These are phyloP conservation scores for Podarcis cretensis DNA, from an alignment of 2,113 vertebrate species.

Conservation along the genomic window DNA sequence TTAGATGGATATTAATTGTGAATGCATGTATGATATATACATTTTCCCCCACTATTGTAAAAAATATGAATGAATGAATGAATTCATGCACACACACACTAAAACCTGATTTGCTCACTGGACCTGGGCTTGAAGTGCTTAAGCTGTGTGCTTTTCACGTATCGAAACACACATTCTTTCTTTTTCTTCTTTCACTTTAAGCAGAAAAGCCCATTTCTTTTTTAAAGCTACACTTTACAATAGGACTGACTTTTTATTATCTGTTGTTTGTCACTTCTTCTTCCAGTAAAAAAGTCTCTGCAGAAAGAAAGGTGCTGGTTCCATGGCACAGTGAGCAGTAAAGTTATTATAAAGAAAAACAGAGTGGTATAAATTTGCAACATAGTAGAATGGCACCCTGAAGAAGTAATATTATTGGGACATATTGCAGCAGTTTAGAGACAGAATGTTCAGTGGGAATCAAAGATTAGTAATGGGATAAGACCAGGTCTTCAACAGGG, in stretches of 20 bases:
- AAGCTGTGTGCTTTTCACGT: neutral
- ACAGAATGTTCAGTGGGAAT: fast-evolving
- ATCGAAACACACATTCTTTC: neutral
- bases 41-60: too few relatives aligned
- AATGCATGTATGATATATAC: too few relatives aligned
- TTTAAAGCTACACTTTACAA: neutral
- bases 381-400: neutral
- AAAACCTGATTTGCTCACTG: neutral
- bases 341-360: too few relatives aligned
- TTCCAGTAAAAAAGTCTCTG: neutral
- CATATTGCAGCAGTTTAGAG: neutral
- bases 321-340: neutral
- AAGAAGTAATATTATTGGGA: neutral
- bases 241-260: neutral
- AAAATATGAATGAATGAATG: too few relatives aligned
- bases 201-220: neutral
- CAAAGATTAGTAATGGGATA: neutral
- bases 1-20: too few relatives aligned
- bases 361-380: neutral
- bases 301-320: neutral
- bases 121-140: neutral
- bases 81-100: neutral
- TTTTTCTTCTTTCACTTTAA: neutral
- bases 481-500: neutral
- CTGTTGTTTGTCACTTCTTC: neutral